Conservation (phyloP, 2,888 invertebrate genomes). For the Pammene aurita region DNA sequence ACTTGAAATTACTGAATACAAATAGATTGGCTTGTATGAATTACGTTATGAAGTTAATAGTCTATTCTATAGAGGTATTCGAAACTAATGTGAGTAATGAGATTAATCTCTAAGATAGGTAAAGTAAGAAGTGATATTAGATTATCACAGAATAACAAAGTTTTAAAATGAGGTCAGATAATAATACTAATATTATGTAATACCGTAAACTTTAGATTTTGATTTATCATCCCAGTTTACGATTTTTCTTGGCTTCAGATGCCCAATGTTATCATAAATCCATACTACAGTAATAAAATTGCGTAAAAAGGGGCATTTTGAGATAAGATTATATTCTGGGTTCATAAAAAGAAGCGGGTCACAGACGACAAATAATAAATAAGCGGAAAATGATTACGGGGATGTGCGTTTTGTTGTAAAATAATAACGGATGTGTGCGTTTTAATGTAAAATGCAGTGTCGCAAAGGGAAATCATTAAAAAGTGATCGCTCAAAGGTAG, state of each 20-base stretch:
- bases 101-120: background rate
- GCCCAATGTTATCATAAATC: slow-evolving; percentile 30
- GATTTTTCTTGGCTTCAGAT: slow-evolving; percentile 19
- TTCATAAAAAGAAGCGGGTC: slow-evolving; percentile 61
- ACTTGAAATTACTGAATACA: slow-evolving; percentile 42
- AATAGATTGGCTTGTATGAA: slow-evolving; percentile 26
- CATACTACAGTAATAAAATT: slow-evolving; percentile 49
- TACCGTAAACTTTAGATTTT: background rate
- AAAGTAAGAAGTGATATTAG: background rate
- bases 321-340: slow-evolving; percentile 59
- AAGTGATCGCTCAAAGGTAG: slow-evolving; percentile 7
- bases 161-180: too few relatives aligned
- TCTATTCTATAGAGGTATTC: background rate
- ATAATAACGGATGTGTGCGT: slow-evolving; percentile 56
- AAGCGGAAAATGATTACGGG: slow-evolving; percentile 56
- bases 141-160: too few relatives aligned
- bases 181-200: background rate
- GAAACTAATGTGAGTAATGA: background rate
- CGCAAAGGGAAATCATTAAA: slow-evolving; percentile 50
- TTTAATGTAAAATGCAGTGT: slow-evolving; percentile 46
- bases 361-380: slow-evolving; percentile 61
- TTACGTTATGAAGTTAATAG: slow-evolving; percentile 43
- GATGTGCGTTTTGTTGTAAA: slow-evolving; percentile 44
- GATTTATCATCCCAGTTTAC: slow-evolving; percentile 28
- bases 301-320: slow-evolving; percentile 56